A percentile compares a stretch with the other conserved stretches of the same genome.
Conservation (phyloP, 37 sponge, comb jelly and placozoan genomes). For the Ianthella basta region DNA sequence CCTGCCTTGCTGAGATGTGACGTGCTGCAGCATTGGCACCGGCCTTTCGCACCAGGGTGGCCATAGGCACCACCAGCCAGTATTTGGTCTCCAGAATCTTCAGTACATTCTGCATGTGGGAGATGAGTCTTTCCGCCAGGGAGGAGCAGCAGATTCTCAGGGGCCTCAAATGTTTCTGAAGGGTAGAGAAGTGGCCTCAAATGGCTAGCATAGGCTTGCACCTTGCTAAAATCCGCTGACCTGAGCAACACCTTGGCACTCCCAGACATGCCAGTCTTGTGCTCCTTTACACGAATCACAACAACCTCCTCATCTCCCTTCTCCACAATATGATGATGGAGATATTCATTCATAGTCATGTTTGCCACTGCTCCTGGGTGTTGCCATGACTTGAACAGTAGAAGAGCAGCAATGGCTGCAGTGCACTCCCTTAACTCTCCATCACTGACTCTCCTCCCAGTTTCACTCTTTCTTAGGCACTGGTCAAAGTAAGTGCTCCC, state of each 20-base stretch:
- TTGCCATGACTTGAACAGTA: constrained; percentile 15
- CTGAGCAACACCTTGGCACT: not conserved
- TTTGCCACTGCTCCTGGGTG: constrained; percentile 10
- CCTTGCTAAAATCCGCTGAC: not conserved
- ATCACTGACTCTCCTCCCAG: not conserved
- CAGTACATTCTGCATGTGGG: not conserved
- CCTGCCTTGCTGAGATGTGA: not conserved
- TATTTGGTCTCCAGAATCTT: not conserved
- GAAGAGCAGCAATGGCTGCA: not conserved
- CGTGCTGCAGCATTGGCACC: not conserved
- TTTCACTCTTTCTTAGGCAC: too few relatives aligned
- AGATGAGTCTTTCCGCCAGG: not conserved
- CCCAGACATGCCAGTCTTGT: not conserved
- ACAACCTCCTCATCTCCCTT: not conserved
- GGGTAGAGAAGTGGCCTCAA: not conserved
- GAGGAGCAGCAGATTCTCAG: not conserved
- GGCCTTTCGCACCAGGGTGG: constrained; percentile 10
- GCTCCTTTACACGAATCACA: not conserved
- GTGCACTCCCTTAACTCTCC: not conserved
- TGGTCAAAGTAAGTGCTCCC: too few relatives aligned
- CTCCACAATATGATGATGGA: not conserved
- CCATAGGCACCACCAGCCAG: not conserved
- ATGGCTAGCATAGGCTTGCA: not conserved
- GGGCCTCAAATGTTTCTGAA: too few relatives aligned
- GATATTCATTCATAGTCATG: not conserved